Evolutionary conservation across 2,797 vertebrate genomes (phyloP), one percentile per base, ranked within the genome.

Genomic region (Hippopotamyrus pictus): DNA sequence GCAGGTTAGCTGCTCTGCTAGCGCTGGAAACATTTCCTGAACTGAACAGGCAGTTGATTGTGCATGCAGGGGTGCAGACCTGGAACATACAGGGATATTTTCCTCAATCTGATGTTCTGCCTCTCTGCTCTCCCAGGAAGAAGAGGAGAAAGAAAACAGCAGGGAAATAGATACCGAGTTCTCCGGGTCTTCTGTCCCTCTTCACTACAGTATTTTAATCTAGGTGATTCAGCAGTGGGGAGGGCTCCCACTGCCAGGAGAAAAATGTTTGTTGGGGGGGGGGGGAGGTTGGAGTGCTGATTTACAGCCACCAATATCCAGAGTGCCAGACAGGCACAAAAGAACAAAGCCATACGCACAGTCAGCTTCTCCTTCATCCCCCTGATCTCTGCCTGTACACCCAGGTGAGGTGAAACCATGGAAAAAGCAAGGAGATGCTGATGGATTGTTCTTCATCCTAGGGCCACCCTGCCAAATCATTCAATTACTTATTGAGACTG

Each of bases 131-230:
- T 53, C 25, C 73, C 41, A 92, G 57, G 53, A 59, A 83, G 41
- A 88, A 86, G 53, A 7, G 59, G 65, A 11, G 53, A 46, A 89
- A 50, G 29, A 89, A 59, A 29, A 29, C 9, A 12, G 11, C 25
- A 69, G 53, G 82, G 19, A 22, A 48, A 90, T 83, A 89, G 90
- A 92, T 91, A 92, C 91, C 88, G 90, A 91, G 88, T 88, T 90
- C 59, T 89, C n/a, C 86, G 7, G 54, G 33, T 57, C 8, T 14
- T 57, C 50, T 53, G 22, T 84, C 29, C 88, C 90, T 37, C 65
- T 69, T 33, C 69, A 88, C 83, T 37, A 89, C 48, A 69, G 62
- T 53, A 48, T 88, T 91, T 89, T 88, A 69, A 69, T 89, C 86
- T 88, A 19, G 54, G 54, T 87, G 86, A 90, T 73, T 89, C 88